Evolutionary conservation across 2,113 vertebrate genomes (phyloP).

Genomic region (Thamnophis sirtalis): DNA sequence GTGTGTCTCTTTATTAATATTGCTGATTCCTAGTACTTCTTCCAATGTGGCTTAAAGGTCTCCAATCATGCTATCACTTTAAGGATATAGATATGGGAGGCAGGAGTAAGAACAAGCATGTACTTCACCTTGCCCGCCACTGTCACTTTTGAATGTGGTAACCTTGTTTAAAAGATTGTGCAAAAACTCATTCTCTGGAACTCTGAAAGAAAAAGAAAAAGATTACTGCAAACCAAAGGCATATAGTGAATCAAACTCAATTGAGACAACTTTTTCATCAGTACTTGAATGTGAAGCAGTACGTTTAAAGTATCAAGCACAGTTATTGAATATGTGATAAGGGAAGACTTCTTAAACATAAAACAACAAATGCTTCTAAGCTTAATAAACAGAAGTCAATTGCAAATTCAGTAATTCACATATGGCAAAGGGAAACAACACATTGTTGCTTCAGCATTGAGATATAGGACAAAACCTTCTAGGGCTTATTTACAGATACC

Average conservation of each 20-base stretch:
- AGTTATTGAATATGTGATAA: background rate
- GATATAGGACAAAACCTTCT: background rate
- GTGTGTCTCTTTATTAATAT: background rate
- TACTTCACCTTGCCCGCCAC: constrained; percentile 89
- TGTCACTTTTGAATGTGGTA: constrained; percentile 87
- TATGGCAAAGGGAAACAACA: background rate
- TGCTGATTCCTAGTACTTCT: background rate
- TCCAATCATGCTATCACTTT: background rate
- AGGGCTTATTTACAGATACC: background rate
- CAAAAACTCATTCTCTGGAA: constrained; percentile 91
- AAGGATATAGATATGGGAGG: background rate
- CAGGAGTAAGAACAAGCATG: background rate
- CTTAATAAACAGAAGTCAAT: background rate
- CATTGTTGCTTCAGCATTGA: background rate
- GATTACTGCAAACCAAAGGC: background rate
- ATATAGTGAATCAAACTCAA: background rate
- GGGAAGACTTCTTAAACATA: background rate
- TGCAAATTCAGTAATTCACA: background rate
- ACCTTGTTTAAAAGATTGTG: constrained; percentile 89
- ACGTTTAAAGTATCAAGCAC: background rate
- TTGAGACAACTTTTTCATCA: background rate
- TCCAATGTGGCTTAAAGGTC: background rate
- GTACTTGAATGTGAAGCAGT: background rate
- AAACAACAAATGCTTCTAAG: background rate
- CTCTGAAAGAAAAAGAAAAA: constrained; percentile 67